Conservation (phyloP, 2,113 vertebrate species). For the Lepisosteus oculatus region DNA sequence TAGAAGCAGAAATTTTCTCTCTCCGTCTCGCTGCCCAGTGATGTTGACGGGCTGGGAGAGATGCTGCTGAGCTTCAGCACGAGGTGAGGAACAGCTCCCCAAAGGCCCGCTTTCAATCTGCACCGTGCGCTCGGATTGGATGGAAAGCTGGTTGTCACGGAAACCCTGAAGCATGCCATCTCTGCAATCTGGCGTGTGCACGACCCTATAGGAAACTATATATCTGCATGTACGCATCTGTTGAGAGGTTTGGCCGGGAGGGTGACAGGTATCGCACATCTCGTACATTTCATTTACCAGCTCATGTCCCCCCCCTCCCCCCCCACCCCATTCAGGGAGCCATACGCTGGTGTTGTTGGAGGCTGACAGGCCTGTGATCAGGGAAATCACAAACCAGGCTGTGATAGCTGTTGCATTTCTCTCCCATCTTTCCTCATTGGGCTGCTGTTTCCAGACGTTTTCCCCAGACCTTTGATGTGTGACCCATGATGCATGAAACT, state of each 20-base stretch:
- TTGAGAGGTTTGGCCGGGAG: too few relatives aligned
- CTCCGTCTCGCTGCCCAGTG: too few relatives aligned
- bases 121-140: conserved; percentile 48
- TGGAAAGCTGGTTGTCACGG: conserved; percentile 56
- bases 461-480: background rate
- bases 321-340: conserved; percentile 9
- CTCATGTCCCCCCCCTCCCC: conserved; percentile 12
- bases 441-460: conserved; percentile 48
- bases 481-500: conserved; percentile 64
- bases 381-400: conserved; percentile 42
- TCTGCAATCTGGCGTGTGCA: conserved; percentile 42
- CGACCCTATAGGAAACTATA: conserved; percentile 38
- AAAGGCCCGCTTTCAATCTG: conserved; percentile 64
- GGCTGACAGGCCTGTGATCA: conserved; percentile 44
- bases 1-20: too few relatives aligned
- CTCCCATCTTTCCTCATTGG: conserved; percentile 47
- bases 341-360: conserved; percentile 44
- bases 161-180: conserved; percentile 54
- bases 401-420: conserved; percentile 53
- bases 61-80: conserved; percentile 42
- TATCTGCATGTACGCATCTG: conserved; percentile 17
- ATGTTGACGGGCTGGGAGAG: too few relatives aligned
- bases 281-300: too few relatives aligned
- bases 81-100: conserved; percentile 53
- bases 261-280: too few relatives aligned